Percentiles rank a stretch among this genome's conserved stretches.
Conservation (phyloP, 1,140 invertebrate species). For the Pseudomyrmex dendroicus region DNA sequence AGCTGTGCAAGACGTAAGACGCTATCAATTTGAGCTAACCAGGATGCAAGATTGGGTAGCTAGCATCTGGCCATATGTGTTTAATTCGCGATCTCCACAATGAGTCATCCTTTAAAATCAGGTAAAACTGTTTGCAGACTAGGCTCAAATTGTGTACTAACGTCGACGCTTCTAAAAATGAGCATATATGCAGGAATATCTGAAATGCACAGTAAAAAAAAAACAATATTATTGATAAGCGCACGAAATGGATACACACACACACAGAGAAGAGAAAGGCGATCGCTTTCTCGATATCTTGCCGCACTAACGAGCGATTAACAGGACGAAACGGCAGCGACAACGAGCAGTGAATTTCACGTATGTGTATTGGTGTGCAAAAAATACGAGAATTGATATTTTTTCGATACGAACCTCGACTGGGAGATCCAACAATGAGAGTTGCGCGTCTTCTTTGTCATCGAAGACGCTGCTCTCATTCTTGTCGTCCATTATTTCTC, state of each 20-base stretch:
- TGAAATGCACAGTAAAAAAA: conserved; percentile 70
- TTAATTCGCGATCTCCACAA: conserved; percentile 81
- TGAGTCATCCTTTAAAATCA: conserved; percentile 80
- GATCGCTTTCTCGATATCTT: background rate
- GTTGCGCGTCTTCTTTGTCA: conserved; percentile 25
- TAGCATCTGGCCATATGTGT: conserved; percentile 77
- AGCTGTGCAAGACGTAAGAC: conserved; percentile 68
- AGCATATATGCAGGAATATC: conserved; percentile 82
- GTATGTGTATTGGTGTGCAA: no score
- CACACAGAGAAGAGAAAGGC: background rate
- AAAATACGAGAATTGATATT: background rate
- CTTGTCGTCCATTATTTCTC: conserved; percentile 66
- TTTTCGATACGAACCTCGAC: conserved; percentile 72
- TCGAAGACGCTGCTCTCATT: conserved; percentile 27
- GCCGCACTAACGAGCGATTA: conserved; percentile 1
- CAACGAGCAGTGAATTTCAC: background rate
- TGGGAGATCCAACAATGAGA: conserved; percentile 75
- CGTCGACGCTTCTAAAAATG: conserved; percentile 81
- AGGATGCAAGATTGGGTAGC: conserved; percentile 79
- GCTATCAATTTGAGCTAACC: conserved; percentile 78
- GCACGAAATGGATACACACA: background rate
- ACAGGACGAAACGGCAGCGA: background rate
- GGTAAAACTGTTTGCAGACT: conserved; percentile 80
- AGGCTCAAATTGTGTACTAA: conserved; percentile 77
- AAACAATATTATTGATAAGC: background rate